Conservation (phyloP, 2,113 vertebrate species). For the Anhinga rufa region DNA sequence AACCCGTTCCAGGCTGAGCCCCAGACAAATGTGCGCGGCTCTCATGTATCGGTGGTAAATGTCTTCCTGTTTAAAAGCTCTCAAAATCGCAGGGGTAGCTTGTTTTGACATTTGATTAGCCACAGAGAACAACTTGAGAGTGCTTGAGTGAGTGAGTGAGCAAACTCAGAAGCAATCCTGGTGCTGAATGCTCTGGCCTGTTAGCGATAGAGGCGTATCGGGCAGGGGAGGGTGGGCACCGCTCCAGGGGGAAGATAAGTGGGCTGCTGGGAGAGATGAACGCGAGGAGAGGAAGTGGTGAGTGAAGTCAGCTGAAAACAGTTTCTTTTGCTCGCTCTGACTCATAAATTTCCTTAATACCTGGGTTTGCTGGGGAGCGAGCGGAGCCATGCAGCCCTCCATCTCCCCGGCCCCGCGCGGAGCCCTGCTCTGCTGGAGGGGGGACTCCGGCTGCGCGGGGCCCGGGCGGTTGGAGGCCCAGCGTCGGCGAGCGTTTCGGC, state of each 20-base stretch:
- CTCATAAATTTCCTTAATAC: conserved; percentile 18
- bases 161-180: background rate
- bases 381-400: background rate
- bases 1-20: background rate
- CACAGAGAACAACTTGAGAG: conserved; percentile 55
- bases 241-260: conserved; percentile 75
- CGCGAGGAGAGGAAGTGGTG: conserved; percentile 72
- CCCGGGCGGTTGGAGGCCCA: background rate
- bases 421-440: background rate
- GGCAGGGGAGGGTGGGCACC: conserved; percentile 62
- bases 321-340: conserved; percentile 1
- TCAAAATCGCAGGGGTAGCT: conserved; percentile 28
- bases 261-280: conserved; percentile 69
- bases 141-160: conserved; percentile 9
- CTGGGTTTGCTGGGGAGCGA: background rate
- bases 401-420: too few species aligned
- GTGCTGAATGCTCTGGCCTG: conserved; percentile 19
- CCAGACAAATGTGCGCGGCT: background rate
- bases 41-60: background rate
- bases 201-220: background rate
- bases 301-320: conserved; percentile 69
- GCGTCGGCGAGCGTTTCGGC: rapidly evolving
- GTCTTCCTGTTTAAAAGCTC: conserved; percentile 53
- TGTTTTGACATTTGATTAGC: conserved; percentile 70
- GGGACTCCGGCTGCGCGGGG: background rate